phyloP scores from a whole-genome alignment of 2,113 vertebrate species.

The Nansenia antarctica region DNA sequence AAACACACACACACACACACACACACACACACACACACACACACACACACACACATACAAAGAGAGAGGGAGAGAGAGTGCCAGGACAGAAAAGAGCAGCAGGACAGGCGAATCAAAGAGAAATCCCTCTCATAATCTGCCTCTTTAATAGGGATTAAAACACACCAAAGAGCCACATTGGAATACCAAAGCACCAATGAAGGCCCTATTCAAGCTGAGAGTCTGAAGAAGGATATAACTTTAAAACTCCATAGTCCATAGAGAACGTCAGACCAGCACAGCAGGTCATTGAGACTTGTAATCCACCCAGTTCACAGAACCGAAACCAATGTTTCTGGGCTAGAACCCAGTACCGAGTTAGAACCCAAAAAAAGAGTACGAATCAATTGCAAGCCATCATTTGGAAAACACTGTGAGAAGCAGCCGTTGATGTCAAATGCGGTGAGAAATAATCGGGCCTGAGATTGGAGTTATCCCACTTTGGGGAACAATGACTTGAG shows the following conservation, averaged over 20 bases:
- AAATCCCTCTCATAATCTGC: not conserved
- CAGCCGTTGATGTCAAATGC: too few species aligned
- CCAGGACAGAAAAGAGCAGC: constrained; percentile 5
- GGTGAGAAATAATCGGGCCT: too few species aligned
- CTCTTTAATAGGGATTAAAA: constrained; percentile 5
- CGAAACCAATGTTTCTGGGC: too few species aligned
- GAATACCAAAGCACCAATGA: constrained; percentile 4
- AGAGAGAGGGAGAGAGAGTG: too few species aligned
- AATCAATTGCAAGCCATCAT: too few species aligned
- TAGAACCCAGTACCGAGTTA: too few species aligned
- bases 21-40: too few species aligned
- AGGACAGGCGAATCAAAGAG: constrained; percentile 3
- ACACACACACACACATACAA: not conserved
- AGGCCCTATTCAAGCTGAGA: not conserved
- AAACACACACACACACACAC: too few species aligned
- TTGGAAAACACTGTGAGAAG: too few species aligned
- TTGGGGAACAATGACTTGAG: not conserved
- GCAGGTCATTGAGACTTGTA: not conserved
- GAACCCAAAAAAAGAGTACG: too few species aligned
- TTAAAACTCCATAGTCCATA: not conserved
- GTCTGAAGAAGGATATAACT: not conserved
- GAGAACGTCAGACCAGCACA: too few species aligned
- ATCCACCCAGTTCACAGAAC: too few species aligned
- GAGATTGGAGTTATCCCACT: not conserved
- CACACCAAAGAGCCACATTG: not conserved